These are phyloP conservation scores for Ctenoplectra terminalis DNA, from an alignment of 1,140 invertebrate species.

Conservation along the genomic window DNA sequence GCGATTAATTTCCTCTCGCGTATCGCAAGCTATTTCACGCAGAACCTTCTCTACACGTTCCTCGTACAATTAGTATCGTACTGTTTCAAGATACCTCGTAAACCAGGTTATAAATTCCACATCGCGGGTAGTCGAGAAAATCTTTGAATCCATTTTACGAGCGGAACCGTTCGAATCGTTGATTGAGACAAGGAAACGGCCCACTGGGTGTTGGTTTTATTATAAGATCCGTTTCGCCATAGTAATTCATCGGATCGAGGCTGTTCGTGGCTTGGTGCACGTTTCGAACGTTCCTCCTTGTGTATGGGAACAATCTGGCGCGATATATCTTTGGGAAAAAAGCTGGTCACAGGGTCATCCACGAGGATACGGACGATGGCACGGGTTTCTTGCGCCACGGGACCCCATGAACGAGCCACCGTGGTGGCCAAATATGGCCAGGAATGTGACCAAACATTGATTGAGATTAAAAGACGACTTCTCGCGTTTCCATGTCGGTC, in stretches of 20 bases:
- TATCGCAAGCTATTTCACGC: too few species aligned
- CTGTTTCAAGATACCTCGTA: too few species aligned
- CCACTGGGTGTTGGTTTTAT: constrained; percentile 26
- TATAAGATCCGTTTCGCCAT: neutral
- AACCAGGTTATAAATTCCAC: constrained; percentile 24
- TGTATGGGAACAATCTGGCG: constrained; percentile 13
- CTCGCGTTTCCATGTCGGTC: neutral
- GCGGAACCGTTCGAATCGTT: neutral
- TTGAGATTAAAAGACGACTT: constrained; percentile 50
- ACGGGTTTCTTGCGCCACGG: constrained; percentile 41
- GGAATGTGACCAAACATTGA: constrained; percentile 64
- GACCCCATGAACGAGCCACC: constrained; percentile 19
- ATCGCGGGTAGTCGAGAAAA: neutral
- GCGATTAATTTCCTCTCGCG: too few species aligned
- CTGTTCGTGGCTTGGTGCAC: neutral
- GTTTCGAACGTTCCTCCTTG: neutral
- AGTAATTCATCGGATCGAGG: neutral
- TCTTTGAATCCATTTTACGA: neutral
- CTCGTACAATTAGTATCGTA: too few species aligned
- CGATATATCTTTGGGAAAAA: constrained; percentile 13
- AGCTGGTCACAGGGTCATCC: constrained; percentile 45
- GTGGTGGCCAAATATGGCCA: constrained; percentile 61
- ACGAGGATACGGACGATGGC: constrained; percentile 18
- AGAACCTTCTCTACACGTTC: too few species aligned
- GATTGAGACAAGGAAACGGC: constrained; percentile 26